Conservation (phyloP, 2,113 vertebrate genomes). For the Limanda limanda region DNA sequence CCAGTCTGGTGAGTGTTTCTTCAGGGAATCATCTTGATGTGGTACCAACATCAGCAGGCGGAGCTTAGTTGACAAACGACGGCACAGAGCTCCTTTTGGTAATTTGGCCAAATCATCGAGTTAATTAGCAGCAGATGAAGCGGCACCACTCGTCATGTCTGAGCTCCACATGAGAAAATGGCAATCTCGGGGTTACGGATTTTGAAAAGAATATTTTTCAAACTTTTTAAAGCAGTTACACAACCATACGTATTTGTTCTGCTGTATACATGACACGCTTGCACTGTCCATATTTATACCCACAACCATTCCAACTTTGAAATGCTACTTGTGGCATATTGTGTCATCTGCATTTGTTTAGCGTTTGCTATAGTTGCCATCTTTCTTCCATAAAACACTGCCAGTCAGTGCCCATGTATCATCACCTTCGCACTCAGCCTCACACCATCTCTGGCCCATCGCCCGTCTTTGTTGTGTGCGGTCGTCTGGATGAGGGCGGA, state of each 20-base stretch:
- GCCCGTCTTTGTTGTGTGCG: constrained; percentile 76
- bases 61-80: constrained; percentile 8
- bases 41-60: neutral
- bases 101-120: constrained; percentile 25
- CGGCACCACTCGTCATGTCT: neutral
- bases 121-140: constrained; percentile 33
- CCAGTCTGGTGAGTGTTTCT: constrained; percentile 18
- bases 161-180: constrained; percentile 7
- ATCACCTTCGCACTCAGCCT: constrained; percentile 70
- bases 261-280: neutral
- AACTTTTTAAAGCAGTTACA: no score
- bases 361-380: constrained; percentile 28
- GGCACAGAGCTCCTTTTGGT: constrained; percentile 2
- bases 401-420: constrained; percentile 62
- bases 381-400: constrained; percentile 46
- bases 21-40: constrained; percentile 2
- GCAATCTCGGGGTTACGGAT: neutral
- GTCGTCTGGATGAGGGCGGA: constrained; percentile 66
- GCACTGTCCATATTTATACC: neutral
- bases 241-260: neutral
- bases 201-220: no score
- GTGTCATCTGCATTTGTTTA: constrained; percentile 62
- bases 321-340: neutral
- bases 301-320: neutral
- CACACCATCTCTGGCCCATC: constrained; percentile 68